Evolutionary conservation across 2,797 vertebrate species (phyloP).

Genomic region (Gila robusta): DNA sequence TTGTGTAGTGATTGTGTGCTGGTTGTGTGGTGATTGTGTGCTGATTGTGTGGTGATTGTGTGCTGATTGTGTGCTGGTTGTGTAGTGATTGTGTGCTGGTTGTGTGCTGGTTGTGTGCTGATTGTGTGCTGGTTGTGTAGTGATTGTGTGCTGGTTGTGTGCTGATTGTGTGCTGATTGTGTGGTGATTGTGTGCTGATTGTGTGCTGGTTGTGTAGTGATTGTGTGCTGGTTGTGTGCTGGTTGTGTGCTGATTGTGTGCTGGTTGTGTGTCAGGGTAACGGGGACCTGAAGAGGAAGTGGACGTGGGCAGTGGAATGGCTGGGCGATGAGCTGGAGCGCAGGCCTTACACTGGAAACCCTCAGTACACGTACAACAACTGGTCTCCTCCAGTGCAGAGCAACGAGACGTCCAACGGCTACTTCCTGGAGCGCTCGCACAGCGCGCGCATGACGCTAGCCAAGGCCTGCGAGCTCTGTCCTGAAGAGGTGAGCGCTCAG

Average conservation of each 20-base stretch:
- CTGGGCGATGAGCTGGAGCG: constrained; percentile 97
- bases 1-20: no score
- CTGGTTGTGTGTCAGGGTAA: constrained; percentile 84
- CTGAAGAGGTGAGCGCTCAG: constrained; percentile 84
- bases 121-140: no score
- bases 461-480: constrained; percentile 99
- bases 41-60: no score
- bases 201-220: no score
- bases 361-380: constrained; percentile 98
- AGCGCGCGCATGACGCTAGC: constrained; percentile 98
- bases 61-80: no score
- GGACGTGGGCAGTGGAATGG: constrained; percentile 99
- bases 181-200: no score
- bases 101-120: no score
- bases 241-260: not conserved
- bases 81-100: no score
- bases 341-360: constrained; percentile 95
- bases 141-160: no score
- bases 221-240: no score
- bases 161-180: no score
- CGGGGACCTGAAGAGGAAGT: constrained; percentile 97
- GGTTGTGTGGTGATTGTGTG: no score
- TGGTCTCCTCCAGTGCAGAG: constrained; percentile 99
- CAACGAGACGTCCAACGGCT: constrained; percentile 99
- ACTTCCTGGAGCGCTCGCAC: constrained; percentile 98